Percentiles rank a stretch among this genome's conserved stretches.
Conservation (phyloP, 2,797 vertebrate genomes). For the Lagodon rhomboides region DNA sequence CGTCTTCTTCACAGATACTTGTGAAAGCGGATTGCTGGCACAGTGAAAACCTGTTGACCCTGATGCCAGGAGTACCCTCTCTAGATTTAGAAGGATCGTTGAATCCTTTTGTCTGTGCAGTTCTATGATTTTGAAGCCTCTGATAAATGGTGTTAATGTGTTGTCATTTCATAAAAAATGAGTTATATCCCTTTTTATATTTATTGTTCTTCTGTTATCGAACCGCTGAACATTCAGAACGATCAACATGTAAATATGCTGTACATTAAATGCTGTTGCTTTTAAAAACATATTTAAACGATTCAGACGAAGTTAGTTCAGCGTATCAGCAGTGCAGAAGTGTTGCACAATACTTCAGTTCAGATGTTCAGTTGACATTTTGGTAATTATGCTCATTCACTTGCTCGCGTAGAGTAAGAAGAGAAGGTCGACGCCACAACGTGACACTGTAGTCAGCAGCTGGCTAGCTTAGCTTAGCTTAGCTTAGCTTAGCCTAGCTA, state of each 20-base stretch:
- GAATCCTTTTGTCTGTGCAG: conserved; percentile 64
- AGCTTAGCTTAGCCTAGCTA: not conserved
- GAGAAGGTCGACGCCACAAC: not conserved
- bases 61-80: conserved; percentile 66
- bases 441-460: not conserved
- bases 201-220: conserved; percentile 16
- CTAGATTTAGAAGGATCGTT: conserved; percentile 71
- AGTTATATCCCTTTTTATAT: conserved; percentile 22
- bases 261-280: conserved; percentile 13
- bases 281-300: conserved; percentile 16
- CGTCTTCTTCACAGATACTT: not conserved
- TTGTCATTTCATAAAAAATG: conserved; percentile 52
- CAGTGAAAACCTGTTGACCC: conserved; percentile 79
- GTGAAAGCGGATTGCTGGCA: conserved; percentile 31
- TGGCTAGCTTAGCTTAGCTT: not conserved
- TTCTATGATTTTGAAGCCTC: conserved; percentile 33
- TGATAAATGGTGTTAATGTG: conserved; percentile 59
- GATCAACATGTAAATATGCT: conserved; percentile 18
- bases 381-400: not conserved
- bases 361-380: conserved; percentile 19
- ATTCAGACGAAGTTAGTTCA: not conserved
- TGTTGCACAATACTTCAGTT: not conserved
- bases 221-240: conserved; percentile 13
- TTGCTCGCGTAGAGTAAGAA: conserved; percentile 4
- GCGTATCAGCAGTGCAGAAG: not conserved